These are phyloP conservation scores for Petrosia ficiformis DNA, from an alignment of 37 sponge, comb jelly and placozoan genomes.

Conservation along the genomic window DNA sequence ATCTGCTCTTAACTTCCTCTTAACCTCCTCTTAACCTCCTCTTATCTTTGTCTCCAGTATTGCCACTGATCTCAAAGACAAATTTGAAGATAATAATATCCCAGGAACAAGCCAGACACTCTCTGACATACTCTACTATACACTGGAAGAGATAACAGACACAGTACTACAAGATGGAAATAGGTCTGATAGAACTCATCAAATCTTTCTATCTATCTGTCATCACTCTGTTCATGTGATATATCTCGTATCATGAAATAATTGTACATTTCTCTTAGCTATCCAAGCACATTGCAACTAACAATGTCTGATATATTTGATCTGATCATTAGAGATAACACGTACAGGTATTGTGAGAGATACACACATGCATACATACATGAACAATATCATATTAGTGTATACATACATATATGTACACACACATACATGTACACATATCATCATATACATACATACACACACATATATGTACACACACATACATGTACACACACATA, in stretches of 20 bases:
- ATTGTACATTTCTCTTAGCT: neutral
- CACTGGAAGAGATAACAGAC: neutral
- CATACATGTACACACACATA: too few species aligned
- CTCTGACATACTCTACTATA: neutral
- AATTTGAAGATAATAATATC: neutral
- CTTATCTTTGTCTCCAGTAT: neutral
- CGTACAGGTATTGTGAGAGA: neutral
- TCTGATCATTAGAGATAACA: neutral
- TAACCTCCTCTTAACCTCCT: neutral
- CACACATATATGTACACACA: too few species aligned
- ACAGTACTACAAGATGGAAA: neutral
- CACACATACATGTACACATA: too few species aligned
- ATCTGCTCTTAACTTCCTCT: neutral
- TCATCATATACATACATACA: too few species aligned
- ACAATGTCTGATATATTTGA: conserved; percentile 2
- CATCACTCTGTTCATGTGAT: too few species aligned
- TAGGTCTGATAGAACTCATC: neutral
- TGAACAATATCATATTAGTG: too few species aligned
- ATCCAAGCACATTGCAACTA: neutral
- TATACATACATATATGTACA: too few species aligned
- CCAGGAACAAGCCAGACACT: neutral
- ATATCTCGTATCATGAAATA: too few species aligned
- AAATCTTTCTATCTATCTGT: neutral
- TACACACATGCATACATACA: too few species aligned
- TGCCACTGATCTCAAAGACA: neutral